Base-by-base conservation (phyloP, 2,113 vertebrate species). In the Cromileptes altivelis region DNA sequence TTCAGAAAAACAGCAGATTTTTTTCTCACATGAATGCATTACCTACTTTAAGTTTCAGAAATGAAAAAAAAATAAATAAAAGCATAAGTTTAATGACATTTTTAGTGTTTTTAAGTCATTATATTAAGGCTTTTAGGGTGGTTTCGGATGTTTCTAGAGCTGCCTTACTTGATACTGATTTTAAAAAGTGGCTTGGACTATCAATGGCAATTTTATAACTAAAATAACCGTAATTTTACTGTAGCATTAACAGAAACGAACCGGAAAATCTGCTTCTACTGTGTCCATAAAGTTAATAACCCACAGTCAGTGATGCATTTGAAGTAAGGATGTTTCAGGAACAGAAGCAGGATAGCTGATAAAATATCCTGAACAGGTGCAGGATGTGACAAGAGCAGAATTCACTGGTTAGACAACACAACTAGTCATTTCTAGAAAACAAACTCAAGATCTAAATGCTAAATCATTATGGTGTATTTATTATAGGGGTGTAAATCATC, bases 201-300 rank as follows among this genome's bases (percentile, higher is more conserved):
- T 37, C 6, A 30, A 18, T 37, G 13, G 4, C 15, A 14, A 27
- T 50, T 50, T 47, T 60, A 65, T 21, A 10, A 53, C 25, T 7
- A 17, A 55, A 45, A 60, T 42, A 50, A 53, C 37, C 10, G 7
- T 2, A 15, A 8, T 37, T 53, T 73, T 37, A 56, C 10, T 62
- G 55, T 1, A 18, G 18, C n/a, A 33, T 7, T 33, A 33, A 53
- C 52, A 49, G 33, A 62, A 62, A 45, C 19, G 19, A 55, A 25
- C 19, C 42, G 3, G 25, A 23, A 57, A 60, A 42, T 21, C 45
- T 60, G 27, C 45, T 30, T 14, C 56, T 33, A 4, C 8, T 4
- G 14, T 17, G 19, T 37, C 14, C 23, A 47, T 75, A 42, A 82
- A 82, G 55, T 45, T 68, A 62, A 62, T 33, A 63, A 63, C 37